phyloP scores from a whole-genome alignment of 2,888 invertebrate genomes.

The Hemaris fuciformis region DNA sequence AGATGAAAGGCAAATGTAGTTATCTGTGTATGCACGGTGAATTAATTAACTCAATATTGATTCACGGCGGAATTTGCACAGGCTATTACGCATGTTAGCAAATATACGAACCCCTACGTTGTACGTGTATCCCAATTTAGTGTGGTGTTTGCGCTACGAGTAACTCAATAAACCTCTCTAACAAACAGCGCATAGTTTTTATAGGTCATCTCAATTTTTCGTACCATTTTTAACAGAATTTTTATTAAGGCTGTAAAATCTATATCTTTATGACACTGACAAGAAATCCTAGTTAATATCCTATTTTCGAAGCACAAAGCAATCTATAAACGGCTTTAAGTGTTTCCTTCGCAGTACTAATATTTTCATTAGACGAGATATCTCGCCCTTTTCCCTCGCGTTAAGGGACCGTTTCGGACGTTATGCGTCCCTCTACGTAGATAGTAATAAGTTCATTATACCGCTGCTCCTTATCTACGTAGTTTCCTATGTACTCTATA shows the following conservation, averaged over 20 bases:
- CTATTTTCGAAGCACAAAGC: background rate
- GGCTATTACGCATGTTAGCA: slow-evolving; percentile 13
- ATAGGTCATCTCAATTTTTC: background rate
- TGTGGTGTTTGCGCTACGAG: background rate
- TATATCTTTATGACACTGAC: background rate
- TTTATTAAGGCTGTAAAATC: background rate
- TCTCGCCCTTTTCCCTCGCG: background rate
- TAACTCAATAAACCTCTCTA: background rate
- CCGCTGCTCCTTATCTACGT: background rate
- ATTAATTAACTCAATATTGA: slow-evolving; percentile 52
- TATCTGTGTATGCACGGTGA: slow-evolving; percentile 25
- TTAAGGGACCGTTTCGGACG: background rate
- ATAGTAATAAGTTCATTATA: background rate
- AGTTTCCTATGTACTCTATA: background rate
- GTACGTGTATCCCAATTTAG: slow-evolving; percentile 10
- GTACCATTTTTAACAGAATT: background rate
- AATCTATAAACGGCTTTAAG: background rate
- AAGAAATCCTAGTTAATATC: background rate
- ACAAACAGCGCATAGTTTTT: background rate
- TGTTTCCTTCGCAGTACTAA: background rate
- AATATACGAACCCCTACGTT: slow-evolving; percentile 24
- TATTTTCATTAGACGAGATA: slow-evolving; percentile 5
- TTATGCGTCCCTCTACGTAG: background rate
- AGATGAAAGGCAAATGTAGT: background rate
- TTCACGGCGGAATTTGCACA: slow-evolving; percentile 28